Conservation (phyloP, 1,140 invertebrate genomes). For the Drosophila prosaltans region DNA sequence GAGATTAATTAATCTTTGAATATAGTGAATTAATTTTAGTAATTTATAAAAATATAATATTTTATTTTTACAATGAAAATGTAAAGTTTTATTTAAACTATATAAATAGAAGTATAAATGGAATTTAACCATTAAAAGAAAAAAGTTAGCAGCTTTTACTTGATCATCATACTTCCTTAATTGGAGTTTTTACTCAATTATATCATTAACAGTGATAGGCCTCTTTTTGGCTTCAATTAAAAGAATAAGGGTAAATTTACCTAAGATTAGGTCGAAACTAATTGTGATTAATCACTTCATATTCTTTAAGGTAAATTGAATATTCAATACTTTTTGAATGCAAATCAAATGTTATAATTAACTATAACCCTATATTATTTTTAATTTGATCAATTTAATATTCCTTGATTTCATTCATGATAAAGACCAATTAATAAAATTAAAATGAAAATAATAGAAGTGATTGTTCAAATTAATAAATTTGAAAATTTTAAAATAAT, state of each 20-base stretch:
- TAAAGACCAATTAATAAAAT: conserved; percentile 85
- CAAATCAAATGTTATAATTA: conserved; percentile 87
- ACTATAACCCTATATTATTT: conserved; percentile 84
- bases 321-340: conserved; percentile 85
- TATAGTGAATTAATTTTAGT: conserved; percentile 66
- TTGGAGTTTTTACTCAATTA: conserved; percentile 71
- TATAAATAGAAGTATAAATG: conserved; percentile 85
- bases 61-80: conserved; percentile 86
- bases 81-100: conserved; percentile 85
- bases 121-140: conserved; percentile 83
- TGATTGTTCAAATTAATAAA: conserved; percentile 81
- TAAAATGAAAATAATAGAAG: conserved; percentile 84
- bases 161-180: conserved; percentile 83
- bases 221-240: conserved; percentile 85
- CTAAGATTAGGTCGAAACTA: conserved; percentile 86
- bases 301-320: conserved; percentile 84
- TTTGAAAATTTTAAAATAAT: conserved; percentile 69
- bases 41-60: conserved; percentile 82
- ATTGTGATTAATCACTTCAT: conserved; percentile 85
- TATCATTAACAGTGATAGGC: conserved; percentile 74
- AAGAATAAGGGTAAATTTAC: conserved; percentile 84
- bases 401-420: conserved; percentile 85
- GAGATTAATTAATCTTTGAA: conserved; percentile 78
- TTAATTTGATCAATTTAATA: conserved; percentile 85
- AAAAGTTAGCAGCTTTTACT: conserved; percentile 84